Base-by-base conservation (phyloP, 2,888 invertebrate genomes). In the Nasonia oneida region DNA sequence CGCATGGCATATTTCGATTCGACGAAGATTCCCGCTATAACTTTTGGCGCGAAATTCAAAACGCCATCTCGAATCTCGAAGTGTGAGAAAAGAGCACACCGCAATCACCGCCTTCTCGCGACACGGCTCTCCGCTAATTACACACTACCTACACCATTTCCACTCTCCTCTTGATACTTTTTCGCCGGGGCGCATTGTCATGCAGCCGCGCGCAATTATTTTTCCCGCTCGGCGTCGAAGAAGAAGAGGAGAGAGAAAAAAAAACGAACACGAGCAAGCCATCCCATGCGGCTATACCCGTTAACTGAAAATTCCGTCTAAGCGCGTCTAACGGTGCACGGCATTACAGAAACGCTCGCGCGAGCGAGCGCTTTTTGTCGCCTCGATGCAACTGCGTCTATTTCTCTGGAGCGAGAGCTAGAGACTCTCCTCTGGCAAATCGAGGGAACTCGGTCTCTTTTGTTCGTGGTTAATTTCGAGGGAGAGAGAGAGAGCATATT, bases 271-370 rank as follows among this genome's bases (percentile, higher is more conserved):
- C 37, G 53, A n/a, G 39, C 18, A 33, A 37, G 37, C 18, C 14
- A 39, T 67, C 47, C 64, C 18, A 3, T 67, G 8, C 33, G 15
- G 6, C 29, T 71, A 29, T 29, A 15, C 42, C 80, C 80, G 82
- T 83, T 83, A 83, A 70, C 82, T 83, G 81, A 79, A 86, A 86
- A 83, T 75, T 75, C 79, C 74, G 57, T 57, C 76, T 76, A 47
- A 47, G 64, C 53, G 61, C 33, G 37, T 1, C 76, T 86, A 86
- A 86, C 86, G 83, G 86, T 83, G 78, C 75, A 76, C 61, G 76
- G 74, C 76, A 86, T 86, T 86, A 86, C 61, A 64, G 85, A 84
- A 75, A 70, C 67, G 64, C 37, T 29, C 4, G 23, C 14, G 67
- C 37, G 73, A 29, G 61, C 61, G 61, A 73, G n/a, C 74, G n/a